A percentile compares a stretch with the other conserved stretches of the same genome.
Evolutionary conservation across 1,140 invertebrate genomes (phyloP).

Genomic region (Anthonomus grandis): DNA sequence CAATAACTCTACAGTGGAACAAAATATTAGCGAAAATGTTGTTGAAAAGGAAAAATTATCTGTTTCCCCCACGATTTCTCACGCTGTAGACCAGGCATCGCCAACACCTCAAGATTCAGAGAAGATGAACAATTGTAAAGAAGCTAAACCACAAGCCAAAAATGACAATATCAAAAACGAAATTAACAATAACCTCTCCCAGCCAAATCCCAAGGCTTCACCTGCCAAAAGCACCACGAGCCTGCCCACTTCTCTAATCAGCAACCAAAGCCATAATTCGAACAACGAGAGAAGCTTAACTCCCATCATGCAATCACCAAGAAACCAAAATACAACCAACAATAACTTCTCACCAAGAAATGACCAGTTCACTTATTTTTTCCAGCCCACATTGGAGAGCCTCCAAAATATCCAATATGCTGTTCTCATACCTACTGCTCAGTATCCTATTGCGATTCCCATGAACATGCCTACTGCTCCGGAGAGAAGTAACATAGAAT

Average conservation of each 20-base stretch:
- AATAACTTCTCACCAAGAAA: slow-evolving; percentile 6
- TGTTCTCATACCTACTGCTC: slow-evolving; percentile 53
- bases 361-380: slow-evolving; percentile 37
- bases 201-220: neutral
- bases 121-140: neutral
- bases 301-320: slow-evolving; percentile 1
- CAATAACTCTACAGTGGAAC: slow-evolving; percentile 31
- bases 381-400: slow-evolving; percentile 48
- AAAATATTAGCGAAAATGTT: slow-evolving; percentile 25
- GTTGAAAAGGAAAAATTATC: slow-evolving; percentile 25
- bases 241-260: neutral
- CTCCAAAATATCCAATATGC: slow-evolving; percentile 53
- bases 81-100: neutral
- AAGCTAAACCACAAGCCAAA: slow-evolving; percentile 22
- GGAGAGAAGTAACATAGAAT: slow-evolving; percentile 24
- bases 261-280: neutral
- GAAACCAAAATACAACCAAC: neutral
- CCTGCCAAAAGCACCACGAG: slow-evolving; percentile 10
- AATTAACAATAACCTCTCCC: slow-evolving; percentile 29
- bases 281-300: slow-evolving; percentile 9
- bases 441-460: slow-evolving; percentile 34
- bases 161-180: slow-evolving; percentile 27
- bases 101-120: neutral
- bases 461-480: slow-evolving; percentile 21
- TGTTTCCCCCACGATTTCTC: neutral